phyloP scores from a whole-genome alignment of 2,888 invertebrate species.

The Mellilla xanthometata region DNA sequence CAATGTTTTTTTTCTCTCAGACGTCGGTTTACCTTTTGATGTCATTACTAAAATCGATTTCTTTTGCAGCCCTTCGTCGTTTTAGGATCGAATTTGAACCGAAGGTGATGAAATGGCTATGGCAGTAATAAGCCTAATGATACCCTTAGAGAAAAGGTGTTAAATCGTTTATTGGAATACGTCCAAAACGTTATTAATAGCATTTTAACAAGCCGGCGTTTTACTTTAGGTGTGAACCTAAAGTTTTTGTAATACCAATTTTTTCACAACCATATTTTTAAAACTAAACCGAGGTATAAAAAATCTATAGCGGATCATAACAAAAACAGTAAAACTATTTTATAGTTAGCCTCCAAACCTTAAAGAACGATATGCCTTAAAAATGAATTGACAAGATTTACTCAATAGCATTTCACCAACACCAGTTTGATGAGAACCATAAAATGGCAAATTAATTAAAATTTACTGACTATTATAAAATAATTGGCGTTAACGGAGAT shows the following conservation, averaged over 20 bases:
- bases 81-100: slow-evolving; percentile 46
- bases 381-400: no score
- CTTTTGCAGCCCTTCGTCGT: slow-evolving; percentile 2
- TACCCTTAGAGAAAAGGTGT: slow-evolving; percentile 79
- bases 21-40: slow-evolving; percentile 1
- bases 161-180: slow-evolving; percentile 81
- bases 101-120: slow-evolving; percentile 36
- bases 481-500: slow-evolving; percentile 2
- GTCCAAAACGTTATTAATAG: slow-evolving; percentile 76
- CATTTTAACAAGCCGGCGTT: slow-evolving; percentile 76
- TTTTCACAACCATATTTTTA: background rate
- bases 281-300: no score
- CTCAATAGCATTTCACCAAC: no score
- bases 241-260: slow-evolving; percentile 24
- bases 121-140: slow-evolving; percentile 75
- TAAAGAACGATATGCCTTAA: no score
- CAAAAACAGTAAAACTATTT: no score
- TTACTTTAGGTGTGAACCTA: slow-evolving; percentile 67
- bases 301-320: no score
- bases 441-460: background rate
- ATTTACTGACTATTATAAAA: slow-evolving; percentile 1
- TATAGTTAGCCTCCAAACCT: no score
- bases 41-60: slow-evolving; percentile 13
- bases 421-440: background rate
- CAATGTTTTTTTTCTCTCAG: background rate